Evolutionary conservation across 2,888 invertebrate genomes (phyloP).

Genomic region (Eristalis tenax): DNA sequence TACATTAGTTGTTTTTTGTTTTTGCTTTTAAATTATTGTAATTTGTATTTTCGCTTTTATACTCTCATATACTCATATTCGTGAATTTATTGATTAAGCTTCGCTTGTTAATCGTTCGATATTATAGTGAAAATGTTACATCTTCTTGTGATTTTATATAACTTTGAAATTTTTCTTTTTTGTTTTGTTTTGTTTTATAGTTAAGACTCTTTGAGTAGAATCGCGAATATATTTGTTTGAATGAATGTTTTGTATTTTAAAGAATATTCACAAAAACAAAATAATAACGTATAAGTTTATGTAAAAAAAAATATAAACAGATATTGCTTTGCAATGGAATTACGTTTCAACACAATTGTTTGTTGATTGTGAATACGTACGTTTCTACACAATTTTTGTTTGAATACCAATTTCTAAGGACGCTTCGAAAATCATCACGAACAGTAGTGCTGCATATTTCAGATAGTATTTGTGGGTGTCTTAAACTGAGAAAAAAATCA

Average conservation of each 20-base stretch:
- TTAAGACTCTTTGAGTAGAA: slow-evolving; percentile 3
- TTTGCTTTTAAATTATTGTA: slow-evolving; percentile 3
- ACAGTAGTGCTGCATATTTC: not conserved
- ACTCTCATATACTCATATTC: slow-evolving; percentile 15
- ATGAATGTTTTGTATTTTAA: slow-evolving; percentile 4
- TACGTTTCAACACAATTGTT: slow-evolving; percentile 25
- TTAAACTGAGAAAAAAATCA: not conserved
- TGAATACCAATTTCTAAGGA: not conserved
- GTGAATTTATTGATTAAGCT: slow-evolving; percentile 53
- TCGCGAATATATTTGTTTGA: not conserved
- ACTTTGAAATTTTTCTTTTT: not conserved
- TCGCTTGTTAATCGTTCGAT: slow-evolving; percentile 52
- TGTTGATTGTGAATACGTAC: not conserved
- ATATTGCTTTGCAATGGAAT: slow-evolving; percentile 51
- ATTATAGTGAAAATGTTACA: slow-evolving; percentile 19
- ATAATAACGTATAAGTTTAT: slow-evolving; percentile 5
- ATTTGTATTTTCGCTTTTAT: slow-evolving; percentile 12
- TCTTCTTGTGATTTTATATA: slow-evolving; percentile 7
- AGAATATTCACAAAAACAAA: slow-evolving; percentile 40
- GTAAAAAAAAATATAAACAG: slow-evolving; percentile 32
- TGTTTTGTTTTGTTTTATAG: not conserved
- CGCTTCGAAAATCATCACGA: not conserved
- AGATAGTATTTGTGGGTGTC: not conserved
- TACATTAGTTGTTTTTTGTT: slow-evolving; percentile 19
- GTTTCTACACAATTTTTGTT: not conserved